Evolutionary conservation across 2,113 vertebrate species (phyloP), one percentile per base, ranked within the genome.

Genomic region (Porphyrio hochstetteri): DNA sequence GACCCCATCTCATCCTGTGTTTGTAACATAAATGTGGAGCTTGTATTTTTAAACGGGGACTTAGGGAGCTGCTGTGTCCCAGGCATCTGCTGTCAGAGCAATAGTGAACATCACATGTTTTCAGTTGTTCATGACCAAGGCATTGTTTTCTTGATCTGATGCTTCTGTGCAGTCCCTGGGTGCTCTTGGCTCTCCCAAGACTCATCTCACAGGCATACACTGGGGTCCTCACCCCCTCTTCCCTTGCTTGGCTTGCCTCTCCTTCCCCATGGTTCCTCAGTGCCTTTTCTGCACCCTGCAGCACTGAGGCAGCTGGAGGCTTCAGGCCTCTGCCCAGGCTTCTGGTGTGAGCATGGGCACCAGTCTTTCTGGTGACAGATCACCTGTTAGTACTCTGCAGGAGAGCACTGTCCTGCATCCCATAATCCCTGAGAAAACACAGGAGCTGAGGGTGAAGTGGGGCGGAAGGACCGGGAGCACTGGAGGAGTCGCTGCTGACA

Each of bases 81-180:
- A 19, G 8, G 40, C 16, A 59, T 50, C 63, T 7, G 0, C 24
- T 69, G 80, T 38, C 53, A 6, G 6, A 44, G 75, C 33, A 29
- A 1, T 8, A 9, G 14, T 8, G 19, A 23, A 48, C 21, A 12
- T 48, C 9, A 8, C 10, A 16, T 5, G 0, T 6, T 35, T 33
- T 3, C 28, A 31, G 5, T 63, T 53, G 52, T 8, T 93, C 15
- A 4, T 15, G 11, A 8, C 36, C 27, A 74, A 4, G 9, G 2
- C 13, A 84, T 83, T 67, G 7, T 35, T 42, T 53, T 27, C 29
- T 72, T 48, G 15, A 9, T 40, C 44, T 57, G 81, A 11, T 56
- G 18, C 13, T 36, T 69, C 59, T 24, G 85, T 53, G 31, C 20
- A 42, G 35, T 42, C 36, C 14, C 50, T 31, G 27, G 23, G 6